Conservation (phyloP, 2,797 vertebrate species). For the Artibeus lituratus region DNA sequence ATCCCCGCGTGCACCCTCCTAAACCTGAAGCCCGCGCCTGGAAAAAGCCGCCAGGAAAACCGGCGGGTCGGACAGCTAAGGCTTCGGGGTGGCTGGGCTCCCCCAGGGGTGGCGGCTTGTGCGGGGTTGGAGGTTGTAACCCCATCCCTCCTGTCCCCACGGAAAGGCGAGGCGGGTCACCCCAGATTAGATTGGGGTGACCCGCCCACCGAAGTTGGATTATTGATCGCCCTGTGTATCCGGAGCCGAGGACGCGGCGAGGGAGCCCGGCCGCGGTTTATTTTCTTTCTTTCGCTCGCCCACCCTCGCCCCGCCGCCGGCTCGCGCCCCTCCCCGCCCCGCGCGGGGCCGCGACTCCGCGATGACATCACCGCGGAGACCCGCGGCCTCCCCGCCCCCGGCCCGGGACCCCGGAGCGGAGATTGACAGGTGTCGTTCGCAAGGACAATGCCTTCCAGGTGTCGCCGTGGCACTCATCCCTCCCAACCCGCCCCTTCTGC, state of each 20-base stretch:
- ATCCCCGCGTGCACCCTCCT: slow-evolving; percentile 12
- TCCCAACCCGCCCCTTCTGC: neutral
- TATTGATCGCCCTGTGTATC: slow-evolving; percentile 63
- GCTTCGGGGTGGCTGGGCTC: neutral
- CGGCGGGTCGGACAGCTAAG: neutral
- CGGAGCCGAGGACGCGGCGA: neutral
- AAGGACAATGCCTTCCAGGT: slow-evolving; percentile 57
- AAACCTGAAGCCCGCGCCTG: neutral
- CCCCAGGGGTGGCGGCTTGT: neutral
- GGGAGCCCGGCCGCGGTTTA: neutral
- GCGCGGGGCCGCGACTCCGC: neutral
- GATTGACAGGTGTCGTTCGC: slow-evolving; percentile 70
- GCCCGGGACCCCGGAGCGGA: slow-evolving; percentile 9
- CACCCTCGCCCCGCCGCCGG: neutral
- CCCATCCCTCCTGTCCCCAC: neutral
- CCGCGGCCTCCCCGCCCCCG: slow-evolving; percentile 41
- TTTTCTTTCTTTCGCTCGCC: neutral
- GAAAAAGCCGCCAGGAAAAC: neutral
- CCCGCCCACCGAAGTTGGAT: slow-evolving; percentile 39
- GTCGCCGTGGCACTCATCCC: neutral
- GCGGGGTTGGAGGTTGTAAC: neutral
- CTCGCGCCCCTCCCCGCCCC: neutral
- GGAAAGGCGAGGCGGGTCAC: neutral
- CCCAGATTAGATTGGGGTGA: slow-evolving; percentile 45
- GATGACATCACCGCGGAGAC: slow-evolving; percentile 69